Conservation (phyloP, 2,888 invertebrate genomes). For the Tenthredo amoena region DNA sequence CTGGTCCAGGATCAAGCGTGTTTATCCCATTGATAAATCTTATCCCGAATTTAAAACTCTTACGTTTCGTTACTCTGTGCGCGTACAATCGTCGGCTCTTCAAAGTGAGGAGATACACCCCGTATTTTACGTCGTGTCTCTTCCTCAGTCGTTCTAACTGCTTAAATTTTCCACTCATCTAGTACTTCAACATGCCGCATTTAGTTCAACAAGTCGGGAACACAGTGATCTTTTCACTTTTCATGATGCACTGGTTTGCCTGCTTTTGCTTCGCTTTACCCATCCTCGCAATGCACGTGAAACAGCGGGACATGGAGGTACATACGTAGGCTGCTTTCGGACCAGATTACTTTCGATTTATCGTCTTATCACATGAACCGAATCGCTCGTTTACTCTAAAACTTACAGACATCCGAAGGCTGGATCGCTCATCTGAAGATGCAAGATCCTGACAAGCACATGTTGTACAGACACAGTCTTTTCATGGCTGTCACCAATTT, state of each 20-base stretch:
- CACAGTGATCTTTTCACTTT: constrained; percentile 67
- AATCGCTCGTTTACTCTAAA: background rate
- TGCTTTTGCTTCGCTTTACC: constrained; percentile 70
- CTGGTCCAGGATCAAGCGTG: constrained; percentile 63
- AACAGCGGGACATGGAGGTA: constrained; percentile 59
- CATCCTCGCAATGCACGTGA: constrained; percentile 63
- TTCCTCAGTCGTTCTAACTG: background rate
- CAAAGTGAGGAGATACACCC: constrained; percentile 60
- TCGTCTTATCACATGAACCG: background rate
- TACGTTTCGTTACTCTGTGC: constrained; percentile 67
- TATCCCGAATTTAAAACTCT: constrained; percentile 69
- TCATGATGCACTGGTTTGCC: constrained; percentile 71
- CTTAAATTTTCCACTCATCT: constrained; percentile 50
- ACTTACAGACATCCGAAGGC: constrained; percentile 66
- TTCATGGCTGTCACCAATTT: constrained; percentile 72
- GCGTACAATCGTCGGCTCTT: constrained; percentile 65
- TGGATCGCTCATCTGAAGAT: constrained; percentile 63
- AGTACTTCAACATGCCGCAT: constrained; percentile 67
- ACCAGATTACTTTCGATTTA: background rate
- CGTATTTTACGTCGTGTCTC: background rate
- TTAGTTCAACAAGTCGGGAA: constrained; percentile 64
- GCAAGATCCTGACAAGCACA: background rate
- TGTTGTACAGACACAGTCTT: constrained; percentile 61
- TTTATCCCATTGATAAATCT: constrained; percentile 66
- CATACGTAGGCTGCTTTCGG: constrained; percentile 48